phyloP scores from a whole-genome alignment of 2,888 invertebrate genomes.

The Leptopilina syphax region DNA sequence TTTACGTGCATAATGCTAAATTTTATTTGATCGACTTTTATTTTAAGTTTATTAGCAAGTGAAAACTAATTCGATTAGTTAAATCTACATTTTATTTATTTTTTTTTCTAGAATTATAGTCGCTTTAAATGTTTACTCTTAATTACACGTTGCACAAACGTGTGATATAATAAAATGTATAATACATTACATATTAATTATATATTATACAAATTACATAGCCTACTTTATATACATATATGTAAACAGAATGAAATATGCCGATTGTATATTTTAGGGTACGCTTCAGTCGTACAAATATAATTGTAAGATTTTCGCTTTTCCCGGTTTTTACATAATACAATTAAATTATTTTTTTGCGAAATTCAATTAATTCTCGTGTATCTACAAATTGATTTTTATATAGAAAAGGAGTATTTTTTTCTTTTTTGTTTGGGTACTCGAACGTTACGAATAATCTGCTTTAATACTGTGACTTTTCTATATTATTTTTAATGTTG shows the following conservation, averaged over 20 bases:
- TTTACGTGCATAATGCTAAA: neutral
- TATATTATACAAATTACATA: neutral
- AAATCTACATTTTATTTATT: slow-evolving; percentile 12
- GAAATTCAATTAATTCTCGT: neutral
- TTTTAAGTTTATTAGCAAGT: neutral
- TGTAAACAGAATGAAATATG: slow-evolving; percentile 18
- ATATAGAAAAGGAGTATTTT: neutral
- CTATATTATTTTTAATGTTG: neutral
- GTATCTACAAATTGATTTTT: neutral
- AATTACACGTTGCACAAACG: neutral
- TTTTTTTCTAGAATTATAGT: neutral
- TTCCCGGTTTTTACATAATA: neutral
- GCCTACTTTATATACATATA: slow-evolving; percentile 26
- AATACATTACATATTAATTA: neutral
- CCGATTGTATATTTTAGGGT: slow-evolving; percentile 37
- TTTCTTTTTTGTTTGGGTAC: neutral
- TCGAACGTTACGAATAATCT: neutral
- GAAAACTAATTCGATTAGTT: neutral
- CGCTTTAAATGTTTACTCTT: neutral
- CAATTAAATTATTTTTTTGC: neutral
- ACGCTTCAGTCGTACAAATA: slow-evolving; percentile 8
- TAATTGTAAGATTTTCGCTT: slow-evolving; percentile 22
- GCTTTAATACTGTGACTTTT: slow-evolving; percentile 7
- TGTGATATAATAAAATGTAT: slow-evolving; percentile 2
- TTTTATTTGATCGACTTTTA: slow-evolving; percentile 28